A percentile compares a stretch with the other conserved stretches of the same genome.
Conservation (phyloP, 1,140 invertebrate genomes). For the Popillia japonica region DNA sequence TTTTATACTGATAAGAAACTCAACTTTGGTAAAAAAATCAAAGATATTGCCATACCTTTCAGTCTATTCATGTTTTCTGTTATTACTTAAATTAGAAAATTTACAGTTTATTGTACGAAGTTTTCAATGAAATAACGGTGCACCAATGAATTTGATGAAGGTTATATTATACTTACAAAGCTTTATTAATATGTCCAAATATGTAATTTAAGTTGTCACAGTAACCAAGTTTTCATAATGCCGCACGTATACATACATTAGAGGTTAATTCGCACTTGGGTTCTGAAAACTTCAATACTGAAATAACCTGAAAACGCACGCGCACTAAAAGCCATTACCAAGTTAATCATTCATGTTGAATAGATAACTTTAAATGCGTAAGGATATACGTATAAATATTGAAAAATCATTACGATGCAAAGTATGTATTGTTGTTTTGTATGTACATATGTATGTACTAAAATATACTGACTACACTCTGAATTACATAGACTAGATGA, state of each 20-base stretch:
- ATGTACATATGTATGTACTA: too few relatives aligned
- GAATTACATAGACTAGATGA: too few relatives aligned
- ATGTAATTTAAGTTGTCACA: background rate
- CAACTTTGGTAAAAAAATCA: too few relatives aligned
- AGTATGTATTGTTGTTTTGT: background rate
- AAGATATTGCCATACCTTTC: too few relatives aligned
- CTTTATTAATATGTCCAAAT: background rate
- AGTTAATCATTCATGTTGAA: background rate
- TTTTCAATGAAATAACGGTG: too few relatives aligned
- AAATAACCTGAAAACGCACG: constrained; percentile 26
- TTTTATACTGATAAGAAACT: too few relatives aligned
- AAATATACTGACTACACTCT: too few relatives aligned
- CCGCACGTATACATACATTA: background rate
- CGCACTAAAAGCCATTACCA: background rate
- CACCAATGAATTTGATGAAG: background rate
- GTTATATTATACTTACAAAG: constrained; percentile 8
- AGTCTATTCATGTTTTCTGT: too few relatives aligned
- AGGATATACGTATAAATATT: background rate
- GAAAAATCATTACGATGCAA: constrained; percentile 10
- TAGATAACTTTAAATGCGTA: background rate
- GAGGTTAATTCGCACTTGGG: background rate
- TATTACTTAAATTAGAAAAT: background rate
- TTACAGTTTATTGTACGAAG: background rate
- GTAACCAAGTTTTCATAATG: background rate
- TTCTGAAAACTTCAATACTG: constrained; percentile 3